A percentile compares a stretch with the other conserved stretches of the same genome.
Evolutionary conservation across 2,888 invertebrate genomes (phyloP).

Genomic region (Polyploca ridens): DNA sequence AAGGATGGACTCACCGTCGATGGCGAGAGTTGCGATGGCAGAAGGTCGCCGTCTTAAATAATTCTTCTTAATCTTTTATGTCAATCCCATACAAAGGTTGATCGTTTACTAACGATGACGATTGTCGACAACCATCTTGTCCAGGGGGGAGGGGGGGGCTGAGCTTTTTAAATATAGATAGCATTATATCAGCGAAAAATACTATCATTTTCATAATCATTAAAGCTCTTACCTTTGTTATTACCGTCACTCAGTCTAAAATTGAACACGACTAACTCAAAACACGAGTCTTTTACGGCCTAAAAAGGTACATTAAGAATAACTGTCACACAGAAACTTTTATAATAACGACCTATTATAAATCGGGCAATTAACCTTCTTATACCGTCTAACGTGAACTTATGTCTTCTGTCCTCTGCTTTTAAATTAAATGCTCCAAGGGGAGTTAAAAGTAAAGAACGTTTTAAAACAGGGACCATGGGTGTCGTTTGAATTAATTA

Average conservation of each 20-base stretch:
- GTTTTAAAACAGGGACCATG: slow-evolving; percentile 44
- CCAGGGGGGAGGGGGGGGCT: no score
- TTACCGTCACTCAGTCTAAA: slow-evolving; percentile 30
- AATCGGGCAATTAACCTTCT: slow-evolving; percentile 67
- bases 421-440: slow-evolving; percentile 57
- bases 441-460: slow-evolving; percentile 33
- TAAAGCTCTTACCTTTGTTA: not conserved
- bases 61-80: no score
- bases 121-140: no score
- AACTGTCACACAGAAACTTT: slow-evolving; percentile 41
- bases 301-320: slow-evolving; percentile 32
- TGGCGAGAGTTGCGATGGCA: no score
- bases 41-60: no score
- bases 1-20: no score
- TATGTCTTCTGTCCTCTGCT: slow-evolving; percentile 62
- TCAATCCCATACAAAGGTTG: no score
- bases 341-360: slow-evolving; percentile 55
- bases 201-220: not conserved
- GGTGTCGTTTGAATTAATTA: slow-evolving; percentile 66
- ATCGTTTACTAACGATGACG: no score
- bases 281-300: slow-evolving; percentile 32
- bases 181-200: not conserved
- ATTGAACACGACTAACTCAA: slow-evolving; percentile 34
- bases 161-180: not conserved
- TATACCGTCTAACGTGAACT: slow-evolving; percentile 59